A percentile compares a stretch with the other conserved stretches of the same genome.
These are phyloP conservation scores for Caenorhabditis inopinata DNA, from an alignment of 1,140 invertebrate genomes.

Conservation along the genomic window DNA sequence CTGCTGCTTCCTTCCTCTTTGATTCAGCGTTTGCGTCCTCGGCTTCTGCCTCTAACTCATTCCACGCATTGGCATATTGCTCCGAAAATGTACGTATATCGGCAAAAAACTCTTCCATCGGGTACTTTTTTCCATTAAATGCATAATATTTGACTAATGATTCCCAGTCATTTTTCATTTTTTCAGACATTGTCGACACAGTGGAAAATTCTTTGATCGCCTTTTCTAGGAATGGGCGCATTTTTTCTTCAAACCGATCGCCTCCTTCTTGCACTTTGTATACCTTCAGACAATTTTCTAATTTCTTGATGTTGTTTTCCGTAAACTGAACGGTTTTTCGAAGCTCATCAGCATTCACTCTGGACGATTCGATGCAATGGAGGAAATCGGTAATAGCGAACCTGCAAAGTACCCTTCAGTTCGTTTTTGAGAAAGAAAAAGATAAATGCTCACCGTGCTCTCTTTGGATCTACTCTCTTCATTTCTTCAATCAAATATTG, in stretches of 20 bases:
- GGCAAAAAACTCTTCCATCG: conserved; percentile 90
- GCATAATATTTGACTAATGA: conserved; percentile 85
- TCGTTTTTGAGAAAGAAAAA: neutral
- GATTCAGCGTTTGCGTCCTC: conserved; percentile 81
- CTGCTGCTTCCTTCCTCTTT: conserved; percentile 76
- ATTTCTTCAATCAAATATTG: conserved; percentile 87
- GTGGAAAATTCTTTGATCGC: conserved; percentile 83
- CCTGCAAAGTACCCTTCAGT: conserved; percentile 71
- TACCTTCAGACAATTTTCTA: conserved; percentile 48
- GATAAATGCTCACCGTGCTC: neutral
- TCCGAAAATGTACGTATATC: conserved; percentile 95
- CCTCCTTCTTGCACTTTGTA: conserved; percentile 44
- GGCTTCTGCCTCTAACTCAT: conserved; percentile 78
- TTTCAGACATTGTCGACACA: conserved; percentile 73
- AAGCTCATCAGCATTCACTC: conserved; percentile 61
- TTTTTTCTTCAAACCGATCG: conserved; percentile 47
- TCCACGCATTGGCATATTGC: conserved; percentile 84
- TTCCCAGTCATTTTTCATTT: conserved; percentile 83
- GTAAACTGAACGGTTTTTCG: conserved; percentile 39
- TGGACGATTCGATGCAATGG: conserved; percentile 74
- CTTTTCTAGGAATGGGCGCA: conserved; percentile 74
- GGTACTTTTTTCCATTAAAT: conserved; percentile 90
- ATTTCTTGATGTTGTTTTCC: neutral
- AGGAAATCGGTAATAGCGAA: conserved; percentile 83
- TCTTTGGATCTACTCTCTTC: conserved; percentile 78